Conservation (phyloP, 2,113 vertebrate genomes). For the Callopanchax toddi region DNA sequence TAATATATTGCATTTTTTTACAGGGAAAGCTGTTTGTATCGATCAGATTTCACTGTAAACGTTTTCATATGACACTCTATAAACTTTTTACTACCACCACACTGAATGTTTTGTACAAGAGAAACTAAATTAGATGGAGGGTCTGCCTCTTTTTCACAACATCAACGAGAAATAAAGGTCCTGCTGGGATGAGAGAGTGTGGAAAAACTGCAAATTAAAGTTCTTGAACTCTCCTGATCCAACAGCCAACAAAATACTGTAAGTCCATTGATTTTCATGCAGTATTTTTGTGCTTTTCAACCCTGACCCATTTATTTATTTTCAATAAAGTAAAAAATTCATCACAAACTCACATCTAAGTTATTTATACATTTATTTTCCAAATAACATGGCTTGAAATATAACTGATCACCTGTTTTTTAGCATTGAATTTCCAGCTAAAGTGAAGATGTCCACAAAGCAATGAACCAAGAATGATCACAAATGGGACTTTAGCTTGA, state of each 20-base stretch:
- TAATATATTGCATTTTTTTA: conserved; percentile 47
- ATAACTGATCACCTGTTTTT: too few relatives aligned
- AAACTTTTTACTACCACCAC: conserved; percentile 52
- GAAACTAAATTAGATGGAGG: conserved; percentile 21
- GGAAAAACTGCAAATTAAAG: conserved; percentile 5
- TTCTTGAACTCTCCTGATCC: neutral
- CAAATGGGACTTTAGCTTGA: neutral
- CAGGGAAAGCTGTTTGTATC: conserved; percentile 46
- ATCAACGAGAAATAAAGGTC: neutral
- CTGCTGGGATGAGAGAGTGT: neutral
- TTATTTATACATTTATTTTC: too few relatives aligned
- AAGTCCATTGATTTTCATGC: too few relatives aligned
- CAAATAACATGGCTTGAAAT: too few relatives aligned
- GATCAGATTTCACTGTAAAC: conserved; percentile 48
- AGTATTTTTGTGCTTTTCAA: too few relatives aligned
- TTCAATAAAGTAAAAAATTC: too few relatives aligned
- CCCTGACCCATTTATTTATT: too few relatives aligned
- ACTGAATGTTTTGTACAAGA: conserved; percentile 21
- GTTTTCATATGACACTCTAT: conserved; percentile 56
- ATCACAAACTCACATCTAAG: too few relatives aligned
- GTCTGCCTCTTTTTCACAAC: conserved; percentile 18
- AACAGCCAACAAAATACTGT: too few relatives aligned
- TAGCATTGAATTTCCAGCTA: too few relatives aligned
- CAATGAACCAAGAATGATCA: too few relatives aligned
- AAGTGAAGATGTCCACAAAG: too few relatives aligned